Conservation (phyloP, 2,113 vertebrate species). For the Lophura nycthemera region DNA sequence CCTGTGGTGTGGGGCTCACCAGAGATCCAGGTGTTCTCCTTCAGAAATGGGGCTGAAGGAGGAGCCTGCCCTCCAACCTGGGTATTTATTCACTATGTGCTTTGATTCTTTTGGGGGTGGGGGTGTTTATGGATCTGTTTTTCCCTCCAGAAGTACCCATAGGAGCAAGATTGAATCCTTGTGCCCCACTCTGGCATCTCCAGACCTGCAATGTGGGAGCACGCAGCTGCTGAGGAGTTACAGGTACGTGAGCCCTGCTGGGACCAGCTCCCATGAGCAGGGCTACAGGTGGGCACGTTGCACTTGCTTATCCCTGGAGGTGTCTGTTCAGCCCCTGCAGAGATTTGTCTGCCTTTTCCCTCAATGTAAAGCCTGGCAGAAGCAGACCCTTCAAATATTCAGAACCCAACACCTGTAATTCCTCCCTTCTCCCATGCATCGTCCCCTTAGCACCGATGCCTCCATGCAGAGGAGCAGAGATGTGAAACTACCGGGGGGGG, state of each 20-base stretch:
- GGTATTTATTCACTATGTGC: background rate
- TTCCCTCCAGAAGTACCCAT: accelerated
- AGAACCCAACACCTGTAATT: conserved; percentile 65
- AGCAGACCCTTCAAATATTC: conserved; percentile 16
- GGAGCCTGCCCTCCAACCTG: background rate
- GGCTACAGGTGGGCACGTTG: background rate
- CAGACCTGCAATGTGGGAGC: accelerated
- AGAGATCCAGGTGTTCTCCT: background rate
- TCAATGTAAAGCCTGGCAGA: background rate
- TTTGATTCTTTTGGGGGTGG: accelerated
- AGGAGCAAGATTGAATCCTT: background rate
- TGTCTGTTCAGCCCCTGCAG: background rate
- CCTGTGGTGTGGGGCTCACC: background rate
- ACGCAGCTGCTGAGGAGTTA: background rate
- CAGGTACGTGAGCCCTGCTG: background rate
- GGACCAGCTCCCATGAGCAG: accelerated
- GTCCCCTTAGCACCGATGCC: background rate
- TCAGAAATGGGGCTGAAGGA: background rate
- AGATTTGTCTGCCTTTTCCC: background rate
- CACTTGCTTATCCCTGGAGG: background rate
- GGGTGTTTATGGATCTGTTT: too few relatives aligned
- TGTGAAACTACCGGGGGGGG: background rate
- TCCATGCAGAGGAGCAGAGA: conserved; percentile 30
- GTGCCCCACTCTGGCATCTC: background rate
- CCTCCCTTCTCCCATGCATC: background rate